Evolutionary conservation across 2,888 invertebrate species (phyloP), one percentile per base, ranked within the genome.

Genomic region (Lacanobia oleracea): DNA sequence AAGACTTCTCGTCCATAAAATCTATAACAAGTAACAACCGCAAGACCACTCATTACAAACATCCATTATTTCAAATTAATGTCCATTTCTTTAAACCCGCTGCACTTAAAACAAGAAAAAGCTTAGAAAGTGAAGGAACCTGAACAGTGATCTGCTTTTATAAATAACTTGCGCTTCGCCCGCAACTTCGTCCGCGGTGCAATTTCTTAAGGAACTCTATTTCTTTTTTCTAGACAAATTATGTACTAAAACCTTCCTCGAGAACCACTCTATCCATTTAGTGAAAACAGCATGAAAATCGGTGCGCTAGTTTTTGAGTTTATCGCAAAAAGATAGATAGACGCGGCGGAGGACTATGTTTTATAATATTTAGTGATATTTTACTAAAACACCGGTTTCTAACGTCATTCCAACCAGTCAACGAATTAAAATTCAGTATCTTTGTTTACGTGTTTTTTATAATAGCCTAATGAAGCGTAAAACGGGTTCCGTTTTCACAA

Each of bases 401-500:
- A 70, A 54, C 61, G 37, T 23, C 66, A 60, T 18, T 54, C 40
- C 71, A 65, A 76, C 61, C 53, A 71, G 81, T 64, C 33, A 18
- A 48, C 77, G 82, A 82, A 88, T 89, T 86, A 87, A 89, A 87
- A 89, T 90, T 88, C 86, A 65, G 69, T 78, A 72, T 68, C 85
- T 86, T 88, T 88, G 89, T 88, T 89, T 89, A 88, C 85, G 75
- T 81, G 43, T 84, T 86, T 88, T 88, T 91, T 92, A 89, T 92
- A 79, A 88, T 87, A 76, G 82, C 54, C 87, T 89, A 91, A 93
- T 94, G 88, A 88, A 92, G 91, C 93, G 92, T 92, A 89, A 92
- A 94, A 94, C 90, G 79, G 86, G 89, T 91, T 90, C 91, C 91
- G 88, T 90, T 91, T 86, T 79, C 84, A 90, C 88, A 88, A 91